These are phyloP conservation scores for Metellina segmentata DNA, from an alignment of 2,888 invertebrate species.

Conservation along the genomic window DNA sequence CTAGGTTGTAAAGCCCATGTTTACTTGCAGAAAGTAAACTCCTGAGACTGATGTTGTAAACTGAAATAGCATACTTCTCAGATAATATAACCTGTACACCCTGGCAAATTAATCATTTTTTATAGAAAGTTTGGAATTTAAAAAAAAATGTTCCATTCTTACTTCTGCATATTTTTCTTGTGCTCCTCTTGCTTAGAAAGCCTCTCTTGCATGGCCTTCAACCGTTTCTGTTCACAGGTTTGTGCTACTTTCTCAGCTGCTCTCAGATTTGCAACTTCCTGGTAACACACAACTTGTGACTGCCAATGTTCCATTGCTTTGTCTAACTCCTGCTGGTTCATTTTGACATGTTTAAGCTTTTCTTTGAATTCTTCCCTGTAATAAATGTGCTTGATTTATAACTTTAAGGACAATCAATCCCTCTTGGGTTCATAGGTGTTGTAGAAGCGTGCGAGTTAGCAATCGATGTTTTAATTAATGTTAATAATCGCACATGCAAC, in stretches of 20 bases:
- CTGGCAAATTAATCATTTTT: no score
- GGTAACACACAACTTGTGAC: conserved; percentile 80
- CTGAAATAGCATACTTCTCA: no score
- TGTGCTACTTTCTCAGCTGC: conserved; percentile 80
- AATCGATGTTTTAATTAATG: no score
- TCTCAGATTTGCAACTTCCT: conserved; percentile 80
- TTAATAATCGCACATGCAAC: no score
- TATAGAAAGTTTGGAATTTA: no score
- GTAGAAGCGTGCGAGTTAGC: no score
- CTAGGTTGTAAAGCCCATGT: no score
- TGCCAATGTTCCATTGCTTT: conserved; percentile 81
- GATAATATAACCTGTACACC: no score
- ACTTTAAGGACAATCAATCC: no score
- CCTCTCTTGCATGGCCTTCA: conserved; percentile 65
- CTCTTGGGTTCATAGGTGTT: no score
- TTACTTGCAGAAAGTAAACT: no score
- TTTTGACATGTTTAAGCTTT: conserved; percentile 79
- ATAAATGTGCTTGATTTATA: background rate
- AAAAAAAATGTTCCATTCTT: conserved; percentile 5
- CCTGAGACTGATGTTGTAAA: no score
- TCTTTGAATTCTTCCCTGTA: conserved; percentile 69
- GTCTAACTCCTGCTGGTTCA: conserved; percentile 80
- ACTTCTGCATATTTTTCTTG: conserved; percentile 75
- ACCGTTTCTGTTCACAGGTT: conserved; percentile 78
- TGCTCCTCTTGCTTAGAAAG: conserved; percentile 70